These are phyloP conservation scores for Drosophila melanosoma DNA, from an alignment of 2,888 invertebrate species.

Conservation along the genomic window DNA sequence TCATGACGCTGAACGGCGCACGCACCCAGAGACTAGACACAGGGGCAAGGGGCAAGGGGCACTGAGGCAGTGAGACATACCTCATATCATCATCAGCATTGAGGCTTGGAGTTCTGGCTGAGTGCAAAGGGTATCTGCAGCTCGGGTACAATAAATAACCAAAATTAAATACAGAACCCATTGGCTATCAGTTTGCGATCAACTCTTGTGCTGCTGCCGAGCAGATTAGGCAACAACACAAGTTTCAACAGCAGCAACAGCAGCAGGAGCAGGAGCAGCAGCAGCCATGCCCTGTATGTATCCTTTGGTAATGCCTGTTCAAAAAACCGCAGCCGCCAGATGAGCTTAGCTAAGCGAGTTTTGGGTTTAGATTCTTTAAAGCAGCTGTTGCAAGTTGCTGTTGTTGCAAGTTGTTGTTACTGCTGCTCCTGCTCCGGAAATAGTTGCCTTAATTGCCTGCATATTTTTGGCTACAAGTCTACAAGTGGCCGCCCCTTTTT, in stretches of 20 bases:
- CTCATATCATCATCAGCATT: constrained; percentile 46
- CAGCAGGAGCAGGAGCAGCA: too few species aligned
- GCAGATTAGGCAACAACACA: constrained; percentile 57
- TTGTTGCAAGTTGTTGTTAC: constrained; percentile 13
- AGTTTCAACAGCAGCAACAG: constrained; percentile 9
- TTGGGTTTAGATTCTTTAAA: constrained; percentile 23
- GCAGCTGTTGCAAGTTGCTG: constrained; percentile 44
- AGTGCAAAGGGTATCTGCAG: constrained; percentile 67
- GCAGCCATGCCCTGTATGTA: constrained; percentile 37
- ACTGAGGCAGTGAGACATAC: constrained; percentile 42
- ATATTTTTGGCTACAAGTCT: constrained; percentile 43
- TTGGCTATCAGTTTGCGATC: constrained; percentile 69
- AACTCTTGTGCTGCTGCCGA: constrained; percentile 49
- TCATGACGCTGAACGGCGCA: constrained; percentile 66
- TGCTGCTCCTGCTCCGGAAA: constrained; percentile 28
- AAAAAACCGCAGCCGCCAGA: constrained; percentile 39
- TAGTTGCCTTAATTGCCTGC: constrained; percentile 49
- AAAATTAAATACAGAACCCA: constrained; percentile 34
- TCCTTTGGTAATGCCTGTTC: constrained; percentile 52
- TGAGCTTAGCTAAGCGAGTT: constrained; percentile 31
- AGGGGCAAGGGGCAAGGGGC: constrained; percentile 8
- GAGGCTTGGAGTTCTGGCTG: constrained; percentile 7
- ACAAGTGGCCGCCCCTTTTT: constrained; percentile 10
- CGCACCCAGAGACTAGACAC: constrained; percentile 43
- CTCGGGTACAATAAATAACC: constrained; percentile 61